A percentile compares a stretch with the other conserved stretches of the same genome.
phyloP scores from a whole-genome alignment of 2,113 vertebrate species.

The Erythrocercus mccallii region DNA sequence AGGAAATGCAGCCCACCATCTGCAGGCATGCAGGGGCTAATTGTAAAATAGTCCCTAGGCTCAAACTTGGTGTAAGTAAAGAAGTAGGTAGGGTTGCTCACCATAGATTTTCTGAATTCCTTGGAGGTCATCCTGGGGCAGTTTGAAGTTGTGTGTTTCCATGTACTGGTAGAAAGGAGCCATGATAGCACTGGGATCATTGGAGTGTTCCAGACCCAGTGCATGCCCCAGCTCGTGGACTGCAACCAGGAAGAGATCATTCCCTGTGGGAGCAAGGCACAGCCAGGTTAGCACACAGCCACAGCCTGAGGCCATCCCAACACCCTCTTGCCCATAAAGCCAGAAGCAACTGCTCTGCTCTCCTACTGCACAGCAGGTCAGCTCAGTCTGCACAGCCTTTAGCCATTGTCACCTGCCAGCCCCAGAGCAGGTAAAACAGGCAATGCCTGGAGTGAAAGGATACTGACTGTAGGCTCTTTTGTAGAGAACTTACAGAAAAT shows the following conservation, averaged over 20 bases:
- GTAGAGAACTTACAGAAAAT: neutral
- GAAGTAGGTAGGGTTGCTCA: constrained; percentile 44
- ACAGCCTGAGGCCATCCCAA: neutral
- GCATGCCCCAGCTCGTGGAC: constrained; percentile 96
- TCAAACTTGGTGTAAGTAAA: neutral
- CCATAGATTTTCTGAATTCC: constrained; percentile 99
- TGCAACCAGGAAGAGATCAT: constrained; percentile 94
- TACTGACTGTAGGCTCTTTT: neutral
- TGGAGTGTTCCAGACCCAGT: constrained; percentile 93
- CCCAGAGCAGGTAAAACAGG: neutral
- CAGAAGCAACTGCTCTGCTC: neutral
- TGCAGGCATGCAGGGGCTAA: neutral
- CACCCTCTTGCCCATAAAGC: neutral
- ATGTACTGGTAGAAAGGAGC: constrained; percentile 99
- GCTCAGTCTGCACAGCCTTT: neutral
- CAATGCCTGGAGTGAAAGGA: neutral
- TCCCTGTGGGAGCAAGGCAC: constrained; percentile 76
- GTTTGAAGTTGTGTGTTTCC: constrained; percentile 97
- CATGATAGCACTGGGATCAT: constrained; percentile 97
- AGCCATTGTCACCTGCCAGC: neutral
- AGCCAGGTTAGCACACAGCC: neutral
- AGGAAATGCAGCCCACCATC: neutral
- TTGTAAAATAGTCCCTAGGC: neutral
- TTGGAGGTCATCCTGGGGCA: constrained; percentile 95
- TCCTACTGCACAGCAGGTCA: neutral